Base-by-base conservation (phyloP, 1,140 invertebrate species). In the Drosophila littoralis region DNA sequence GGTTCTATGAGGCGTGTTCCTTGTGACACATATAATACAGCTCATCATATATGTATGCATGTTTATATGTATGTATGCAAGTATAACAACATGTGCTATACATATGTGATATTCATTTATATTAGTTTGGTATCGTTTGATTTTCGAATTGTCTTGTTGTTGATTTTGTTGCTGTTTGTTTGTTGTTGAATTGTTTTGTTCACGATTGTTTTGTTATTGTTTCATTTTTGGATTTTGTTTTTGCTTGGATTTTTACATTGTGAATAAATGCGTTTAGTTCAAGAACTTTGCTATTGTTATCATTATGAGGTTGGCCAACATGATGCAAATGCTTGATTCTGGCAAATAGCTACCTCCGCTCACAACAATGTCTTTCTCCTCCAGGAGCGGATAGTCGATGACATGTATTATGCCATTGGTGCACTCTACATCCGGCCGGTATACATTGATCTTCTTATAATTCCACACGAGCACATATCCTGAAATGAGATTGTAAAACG, bases 361-460 rank as follows among this genome's bases (percentile, higher is more conserved):
- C 42, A 97, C 96, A 68, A 94, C 94, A n/a, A 98, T 95, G 92
- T 98, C 97, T 76, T 95, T 95, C 74, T 97, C 96, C 91, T 95
- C 94, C 67, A 98, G 93, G 74, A 98, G 95, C 10, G 97, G 97
- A 65, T 93, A 93, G 86, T 98, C 97, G 81, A 98, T 97, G 42
- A 98, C 96, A 92, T 98, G 97, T 73, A 98, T 98, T 58, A 98
- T 96, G 35, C 97, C 97, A 91, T 98, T 98, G 79, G 97, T 98
- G 91, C 97, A 98, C 81, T 97, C 96, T 1, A 98, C 96, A 92
- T 98, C 97, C 2, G 97, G 96, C 69, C 97, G 94, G 84, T 96
- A 95, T n/a, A 98, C 96, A 65, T 95, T 95, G 64, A 98, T 97
- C 93, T 94, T 95, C 85, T 95, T 94, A 28, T 95, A 95, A 75